Conservation (phyloP, 1,140 invertebrate genomes). For the Diachasma alloeum region DNA sequence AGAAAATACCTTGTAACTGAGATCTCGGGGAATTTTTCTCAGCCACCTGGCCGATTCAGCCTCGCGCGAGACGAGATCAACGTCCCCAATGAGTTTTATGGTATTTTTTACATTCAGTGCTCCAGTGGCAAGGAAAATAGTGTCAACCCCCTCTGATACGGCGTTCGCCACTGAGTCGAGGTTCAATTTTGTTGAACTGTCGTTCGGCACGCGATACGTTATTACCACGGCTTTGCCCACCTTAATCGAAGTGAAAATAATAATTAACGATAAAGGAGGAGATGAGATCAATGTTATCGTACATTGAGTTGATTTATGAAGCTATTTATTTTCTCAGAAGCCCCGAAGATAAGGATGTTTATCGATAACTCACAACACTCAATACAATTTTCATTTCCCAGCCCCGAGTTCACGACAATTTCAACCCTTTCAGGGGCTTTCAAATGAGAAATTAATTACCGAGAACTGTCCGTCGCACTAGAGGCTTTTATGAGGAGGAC, state of each 20-base stretch:
- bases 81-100: constrained; percentile 70
- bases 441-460: no score
- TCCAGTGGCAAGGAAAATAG: constrained; percentile 79
- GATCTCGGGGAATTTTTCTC: constrained; percentile 76
- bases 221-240: constrained; percentile 72
- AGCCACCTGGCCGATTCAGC: constrained; percentile 87
- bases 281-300: no score
- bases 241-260: constrained; percentile 14
- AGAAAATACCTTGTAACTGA: constrained; percentile 70
- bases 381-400: no score
- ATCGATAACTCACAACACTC: no score
- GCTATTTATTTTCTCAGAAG: no score
- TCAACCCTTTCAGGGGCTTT: no score
- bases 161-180: constrained; percentile 80
- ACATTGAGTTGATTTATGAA: no score
- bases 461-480: no score
- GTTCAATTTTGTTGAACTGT: constrained; percentile 75
- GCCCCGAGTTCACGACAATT: no score
- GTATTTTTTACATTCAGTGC: constrained; percentile 78
- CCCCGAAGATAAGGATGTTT: no score
- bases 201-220: constrained; percentile 73
- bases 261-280: no score
- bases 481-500: no score
- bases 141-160: constrained; percentile 80
- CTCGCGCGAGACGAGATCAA: constrained; percentile 79